phyloP scores from a whole-genome alignment of 2,113 vertebrate genomes.

The Myiagra hebetior region DNA sequence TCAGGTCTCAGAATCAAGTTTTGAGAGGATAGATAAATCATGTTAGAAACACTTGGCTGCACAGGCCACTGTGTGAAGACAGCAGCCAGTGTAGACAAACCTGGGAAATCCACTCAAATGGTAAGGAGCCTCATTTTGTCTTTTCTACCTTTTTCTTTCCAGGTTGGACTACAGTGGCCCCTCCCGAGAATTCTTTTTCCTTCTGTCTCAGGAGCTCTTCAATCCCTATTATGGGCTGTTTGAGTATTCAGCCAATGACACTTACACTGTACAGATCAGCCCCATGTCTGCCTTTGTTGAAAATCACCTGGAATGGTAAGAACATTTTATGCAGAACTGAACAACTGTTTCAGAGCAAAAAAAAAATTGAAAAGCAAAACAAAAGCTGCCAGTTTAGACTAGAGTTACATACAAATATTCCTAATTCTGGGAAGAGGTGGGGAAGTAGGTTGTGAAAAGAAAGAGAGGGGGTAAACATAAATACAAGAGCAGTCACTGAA shows the following conservation, averaged over 20 bases:
- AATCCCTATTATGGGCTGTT: conserved; percentile 98
- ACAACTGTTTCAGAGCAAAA: neutral
- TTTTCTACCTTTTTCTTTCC: conserved; percentile 38
- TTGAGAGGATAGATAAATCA: neutral
- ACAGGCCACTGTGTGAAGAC: neutral
- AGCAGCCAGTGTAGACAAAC: neutral
- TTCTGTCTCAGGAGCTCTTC: conserved; percentile 97
- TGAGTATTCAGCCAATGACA: conserved; percentile 97
- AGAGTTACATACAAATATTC: neutral
- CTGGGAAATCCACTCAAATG: neutral
- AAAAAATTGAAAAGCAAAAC: neutral
- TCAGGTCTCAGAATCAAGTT: neutral
- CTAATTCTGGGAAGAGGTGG: neutral
- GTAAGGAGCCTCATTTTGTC: neutral
- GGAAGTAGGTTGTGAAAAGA: neutral
- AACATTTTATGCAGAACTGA: neutral
- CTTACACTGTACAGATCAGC: conserved; percentile 98
- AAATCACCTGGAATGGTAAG: conserved; percentile 96
- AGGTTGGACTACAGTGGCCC: conserved; percentile 97
- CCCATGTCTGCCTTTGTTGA: conserved; percentile 99
- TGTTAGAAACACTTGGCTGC: neutral
- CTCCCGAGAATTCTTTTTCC: conserved; percentile 97
- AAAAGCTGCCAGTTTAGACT: neutral
- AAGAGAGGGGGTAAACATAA: neutral
- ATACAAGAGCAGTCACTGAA: neutral